Evolutionary conservation across 2,888 invertebrate genomes (phyloP).

Genomic region (Synanthedon formicaeformis): DNA sequence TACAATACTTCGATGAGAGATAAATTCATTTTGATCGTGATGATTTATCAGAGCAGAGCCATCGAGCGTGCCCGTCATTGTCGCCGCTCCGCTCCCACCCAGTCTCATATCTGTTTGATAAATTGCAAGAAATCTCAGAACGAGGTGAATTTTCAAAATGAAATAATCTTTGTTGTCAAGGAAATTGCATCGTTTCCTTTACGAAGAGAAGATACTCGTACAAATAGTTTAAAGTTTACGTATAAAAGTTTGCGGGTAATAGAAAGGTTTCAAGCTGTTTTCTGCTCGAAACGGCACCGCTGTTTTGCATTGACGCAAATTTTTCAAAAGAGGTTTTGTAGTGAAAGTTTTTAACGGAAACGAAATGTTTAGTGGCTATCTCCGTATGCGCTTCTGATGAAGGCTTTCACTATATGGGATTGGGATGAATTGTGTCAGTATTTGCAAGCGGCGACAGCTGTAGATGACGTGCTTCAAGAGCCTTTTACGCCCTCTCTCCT

Average conservation of each 20-base stretch:
- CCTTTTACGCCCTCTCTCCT: slow-evolving; percentile 45
- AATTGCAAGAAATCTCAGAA: slow-evolving; percentile 47
- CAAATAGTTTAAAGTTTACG: slow-evolving; percentile 13
- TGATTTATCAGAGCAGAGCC: slow-evolving; percentile 44
- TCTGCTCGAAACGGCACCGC: slow-evolving; percentile 13
- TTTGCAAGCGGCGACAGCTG: slow-evolving; percentile 45
- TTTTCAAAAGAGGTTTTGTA: neutral
- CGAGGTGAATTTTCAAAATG: slow-evolving; percentile 38
- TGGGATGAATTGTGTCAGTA: slow-evolving; percentile 30
- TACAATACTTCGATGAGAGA: slow-evolving; percentile 35
- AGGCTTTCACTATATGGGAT: slow-evolving; percentile 25
- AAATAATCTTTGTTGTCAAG: slow-evolving; percentile 13
- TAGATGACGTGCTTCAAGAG: slow-evolving; percentile 46
- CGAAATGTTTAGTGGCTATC: too few species aligned
- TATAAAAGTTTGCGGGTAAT: slow-evolving; percentile 15
- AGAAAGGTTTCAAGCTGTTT: slow-evolving; percentile 7
- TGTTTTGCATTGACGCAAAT: slow-evolving; percentile 17
- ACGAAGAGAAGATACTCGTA: neutral
- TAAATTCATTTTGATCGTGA: slow-evolving; percentile 46
- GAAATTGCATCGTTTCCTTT: slow-evolving; percentile 13
- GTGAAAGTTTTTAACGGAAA: too few species aligned
- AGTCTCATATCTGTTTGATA: slow-evolving; percentile 48
- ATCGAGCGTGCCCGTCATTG: slow-evolving; percentile 39
- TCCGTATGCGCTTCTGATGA: neutral
- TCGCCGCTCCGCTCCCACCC: slow-evolving; percentile 31